Evolutionary conservation across 1,140 invertebrate genomes (phyloP).

Genomic region (Trichonephila clavipes): DNA sequence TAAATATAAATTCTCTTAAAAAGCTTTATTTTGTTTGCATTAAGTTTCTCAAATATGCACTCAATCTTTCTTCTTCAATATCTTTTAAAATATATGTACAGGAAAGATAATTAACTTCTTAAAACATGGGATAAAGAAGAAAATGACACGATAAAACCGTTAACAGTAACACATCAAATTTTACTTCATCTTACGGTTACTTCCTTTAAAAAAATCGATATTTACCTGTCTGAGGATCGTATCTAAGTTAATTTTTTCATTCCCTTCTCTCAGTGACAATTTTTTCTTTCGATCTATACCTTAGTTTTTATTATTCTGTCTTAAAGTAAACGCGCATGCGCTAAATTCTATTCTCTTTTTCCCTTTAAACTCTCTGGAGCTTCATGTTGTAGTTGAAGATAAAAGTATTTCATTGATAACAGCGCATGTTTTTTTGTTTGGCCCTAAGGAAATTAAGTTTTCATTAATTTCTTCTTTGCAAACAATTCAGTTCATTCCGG

Average conservation of each 20-base stretch:
- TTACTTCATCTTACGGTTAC: background rate
- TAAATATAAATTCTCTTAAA: too few species aligned
- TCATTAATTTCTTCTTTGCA: too few species aligned
- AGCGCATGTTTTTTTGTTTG: too few species aligned
- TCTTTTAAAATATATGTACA: background rate
- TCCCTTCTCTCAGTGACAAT: background rate
- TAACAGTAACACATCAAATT: background rate
- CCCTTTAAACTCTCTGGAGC: too few species aligned
- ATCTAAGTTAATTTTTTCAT: constrained; percentile 5
- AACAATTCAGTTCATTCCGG: too few species aligned
- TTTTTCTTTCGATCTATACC: background rate
- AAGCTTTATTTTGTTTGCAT: too few species aligned
- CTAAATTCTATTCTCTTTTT: background rate
- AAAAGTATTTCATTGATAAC: too few species aligned
- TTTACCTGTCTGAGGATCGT: constrained; percentile 15
- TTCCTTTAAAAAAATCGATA: constrained; percentile 12
- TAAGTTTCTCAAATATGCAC: background rate
- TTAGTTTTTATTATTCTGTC: background rate
- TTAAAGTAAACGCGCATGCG: background rate
- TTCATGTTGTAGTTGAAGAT: too few species aligned
- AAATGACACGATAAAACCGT: background rate
- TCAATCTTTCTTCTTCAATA: background rate
- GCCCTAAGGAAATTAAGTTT: too few species aligned
- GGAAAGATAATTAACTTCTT: background rate
- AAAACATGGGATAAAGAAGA: background rate